Percentiles rank a stretch among this genome's conserved stretches.
These are phyloP conservation scores for Peucedramus taeniatus DNA, from an alignment of 2,113 vertebrate species.

Conservation along the genomic window DNA sequence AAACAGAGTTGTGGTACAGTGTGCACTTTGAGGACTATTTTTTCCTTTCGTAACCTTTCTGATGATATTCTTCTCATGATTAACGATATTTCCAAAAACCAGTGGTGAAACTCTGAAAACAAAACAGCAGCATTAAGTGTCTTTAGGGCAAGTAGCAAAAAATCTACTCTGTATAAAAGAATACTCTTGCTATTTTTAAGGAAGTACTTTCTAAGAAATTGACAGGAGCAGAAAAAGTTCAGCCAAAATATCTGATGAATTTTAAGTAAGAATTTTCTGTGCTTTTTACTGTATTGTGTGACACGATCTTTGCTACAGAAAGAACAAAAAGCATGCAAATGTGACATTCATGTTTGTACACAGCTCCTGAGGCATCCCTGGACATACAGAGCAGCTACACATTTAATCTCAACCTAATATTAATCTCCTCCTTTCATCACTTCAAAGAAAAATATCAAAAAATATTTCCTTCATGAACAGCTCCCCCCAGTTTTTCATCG, in stretches of 20 bases:
- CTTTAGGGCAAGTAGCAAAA: neutral
- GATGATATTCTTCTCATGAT: neutral
- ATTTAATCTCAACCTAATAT: neutral
- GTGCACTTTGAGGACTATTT: neutral
- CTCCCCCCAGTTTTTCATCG: neutral
- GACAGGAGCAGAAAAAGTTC: neutral
- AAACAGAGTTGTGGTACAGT: neutral
- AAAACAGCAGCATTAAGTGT: neutral
- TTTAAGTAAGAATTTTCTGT: neutral
- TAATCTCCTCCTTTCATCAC: neutral
- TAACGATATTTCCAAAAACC: neutral
- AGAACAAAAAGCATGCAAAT: neutral
- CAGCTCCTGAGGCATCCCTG: neutral
- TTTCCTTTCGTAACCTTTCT: neutral
- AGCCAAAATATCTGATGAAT: neutral
- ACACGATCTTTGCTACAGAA: neutral
- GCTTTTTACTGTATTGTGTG: neutral
- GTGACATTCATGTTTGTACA: neutral
- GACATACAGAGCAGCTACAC: neutral
- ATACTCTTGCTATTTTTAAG: neutral
- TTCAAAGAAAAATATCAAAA: neutral
- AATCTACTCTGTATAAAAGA: neutral
- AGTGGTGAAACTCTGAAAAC: neutral
- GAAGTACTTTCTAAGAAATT: neutral
- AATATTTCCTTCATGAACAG: neutral